phyloP scores from a whole-genome alignment of 2,888 invertebrate species.

The Nemoura dubitans region DNA sequence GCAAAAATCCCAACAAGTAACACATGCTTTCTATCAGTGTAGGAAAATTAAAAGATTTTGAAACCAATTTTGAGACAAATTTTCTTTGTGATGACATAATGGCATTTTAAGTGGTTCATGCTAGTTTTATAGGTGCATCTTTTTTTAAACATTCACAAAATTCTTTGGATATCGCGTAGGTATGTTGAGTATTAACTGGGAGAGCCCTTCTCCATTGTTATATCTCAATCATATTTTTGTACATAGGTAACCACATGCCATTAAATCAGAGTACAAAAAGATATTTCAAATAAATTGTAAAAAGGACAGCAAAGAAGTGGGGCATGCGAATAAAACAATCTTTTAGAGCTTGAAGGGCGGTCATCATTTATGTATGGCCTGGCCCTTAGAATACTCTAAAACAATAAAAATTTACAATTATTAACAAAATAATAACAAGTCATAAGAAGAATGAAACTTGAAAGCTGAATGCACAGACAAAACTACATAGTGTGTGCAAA shows the following conservation, averaged over 20 bases:
- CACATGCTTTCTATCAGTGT: conserved; percentile 5
- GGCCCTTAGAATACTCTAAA: conserved; percentile 37
- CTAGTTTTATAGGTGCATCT: no score
- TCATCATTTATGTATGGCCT: conserved; percentile 44
- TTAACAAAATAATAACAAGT: conserved; percentile 45
- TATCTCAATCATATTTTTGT: no score
- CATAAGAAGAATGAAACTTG: conserved; percentile 25
- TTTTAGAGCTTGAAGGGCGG: conserved; percentile 21
- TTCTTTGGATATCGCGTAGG: no score
- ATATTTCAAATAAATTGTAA: neutral
- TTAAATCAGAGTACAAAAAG: conserved; percentile 30
- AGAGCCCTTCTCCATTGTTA: no score
- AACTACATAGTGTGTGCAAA: neutral
- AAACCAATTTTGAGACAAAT: neutral
- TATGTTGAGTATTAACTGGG: no score
- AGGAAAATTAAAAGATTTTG: neutral
- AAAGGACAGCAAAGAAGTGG: neutral
- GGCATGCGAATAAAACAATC: neutral
- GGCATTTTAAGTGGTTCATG: conserved; percentile 18
- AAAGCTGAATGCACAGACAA: conserved; percentile 28
- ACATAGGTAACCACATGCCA: neutral
- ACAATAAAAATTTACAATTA: conserved; percentile 49
- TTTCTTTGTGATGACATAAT: conserved; percentile 16
- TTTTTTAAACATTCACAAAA: no score
- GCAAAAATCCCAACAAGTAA: neutral